Evolutionary conservation across 2,113 vertebrate species (phyloP).

Genomic region (Cygnus atratus): DNA sequence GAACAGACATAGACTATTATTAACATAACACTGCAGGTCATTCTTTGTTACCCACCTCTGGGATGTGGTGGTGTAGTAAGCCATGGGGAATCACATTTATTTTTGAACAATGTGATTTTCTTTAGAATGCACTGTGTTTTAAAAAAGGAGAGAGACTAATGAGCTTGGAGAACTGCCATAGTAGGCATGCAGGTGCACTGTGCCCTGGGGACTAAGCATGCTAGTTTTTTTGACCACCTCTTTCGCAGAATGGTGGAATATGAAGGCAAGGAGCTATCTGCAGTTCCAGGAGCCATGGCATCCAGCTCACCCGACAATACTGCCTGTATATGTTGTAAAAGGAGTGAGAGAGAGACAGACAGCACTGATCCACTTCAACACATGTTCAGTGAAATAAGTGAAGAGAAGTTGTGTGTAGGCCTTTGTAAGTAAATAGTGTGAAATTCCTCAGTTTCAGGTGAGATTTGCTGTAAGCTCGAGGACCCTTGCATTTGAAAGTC

Average conservation of each 20-base stretch:
- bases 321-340: not conserved
- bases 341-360: not conserved
- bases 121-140: not conserved
- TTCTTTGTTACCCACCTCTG: not conserved
- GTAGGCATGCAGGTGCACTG: not conserved
- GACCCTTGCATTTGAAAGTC: conserved; percentile 40
- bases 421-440: conserved; percentile 16
- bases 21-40: not conserved
- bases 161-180: not conserved
- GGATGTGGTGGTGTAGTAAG: not conserved
- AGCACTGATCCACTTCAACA: not conserved
- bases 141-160: not conserved
- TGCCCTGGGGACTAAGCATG: not conserved
- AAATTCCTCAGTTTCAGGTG: conserved; percentile 55
- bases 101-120: not conserved
- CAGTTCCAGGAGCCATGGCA: not conserved
- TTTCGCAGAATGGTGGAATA: not conserved
- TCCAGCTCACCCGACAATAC: not conserved
- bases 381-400: not conserved
- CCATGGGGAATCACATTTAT: not conserved
- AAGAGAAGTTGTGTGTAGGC: not conserved
- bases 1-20: not conserved
- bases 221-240: not conserved
- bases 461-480: conserved; percentile 15
- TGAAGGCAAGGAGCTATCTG: not conserved